A percentile compares a stretch with the other conserved stretches of the same genome.
These are phyloP conservation scores for Papilio elwesi DNA, from an alignment of 2,888 invertebrate species.

Conservation along the genomic window DNA sequence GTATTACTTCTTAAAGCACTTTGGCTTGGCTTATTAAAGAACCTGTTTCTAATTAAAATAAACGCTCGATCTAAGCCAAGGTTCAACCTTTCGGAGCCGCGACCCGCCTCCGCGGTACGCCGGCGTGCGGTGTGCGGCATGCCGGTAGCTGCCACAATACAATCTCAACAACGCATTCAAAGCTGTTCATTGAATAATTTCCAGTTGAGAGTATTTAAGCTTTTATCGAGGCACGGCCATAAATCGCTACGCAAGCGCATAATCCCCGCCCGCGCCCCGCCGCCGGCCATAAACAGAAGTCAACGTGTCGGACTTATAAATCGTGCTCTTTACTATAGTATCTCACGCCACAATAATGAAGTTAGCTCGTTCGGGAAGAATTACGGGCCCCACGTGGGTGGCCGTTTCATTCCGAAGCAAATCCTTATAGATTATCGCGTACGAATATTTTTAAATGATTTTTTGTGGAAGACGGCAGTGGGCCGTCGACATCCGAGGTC, in stretches of 20 bases:
- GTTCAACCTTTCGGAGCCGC: not conserved
- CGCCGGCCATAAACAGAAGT: conserved; percentile 83
- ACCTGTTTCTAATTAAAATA: too few relatives aligned
- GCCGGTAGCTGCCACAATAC: conserved; percentile 48
- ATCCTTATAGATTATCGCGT: conserved; percentile 79
- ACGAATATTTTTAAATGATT: conserved; percentile 71
- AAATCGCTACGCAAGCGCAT: conserved; percentile 81
- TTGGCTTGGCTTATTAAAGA: too few relatives aligned
- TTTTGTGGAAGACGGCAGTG: conserved; percentile 71
- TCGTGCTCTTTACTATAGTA: conserved; percentile 84
- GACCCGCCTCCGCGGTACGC: conserved; percentile 21
- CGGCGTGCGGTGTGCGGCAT: conserved; percentile 24
- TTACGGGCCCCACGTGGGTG: conserved; percentile 82
- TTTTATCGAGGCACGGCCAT: conserved; percentile 80
- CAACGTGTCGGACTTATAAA: conserved; percentile 84
- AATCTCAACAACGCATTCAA: conserved; percentile 58
- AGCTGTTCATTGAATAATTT: conserved; percentile 66
- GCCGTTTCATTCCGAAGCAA: conserved; percentile 71
- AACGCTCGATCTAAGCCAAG: too few relatives aligned
- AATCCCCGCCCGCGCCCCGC: conserved; percentile 79
- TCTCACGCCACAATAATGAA: conserved; percentile 84
- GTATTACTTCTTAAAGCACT: too few relatives aligned
- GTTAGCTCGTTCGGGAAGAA: conserved; percentile 83
- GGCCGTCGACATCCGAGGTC: conserved; percentile 65
- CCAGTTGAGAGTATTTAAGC: conserved; percentile 81